Base-by-base conservation (phyloP, 1,140 invertebrate species). In the Trialeurodes vaporariorum region DNA sequence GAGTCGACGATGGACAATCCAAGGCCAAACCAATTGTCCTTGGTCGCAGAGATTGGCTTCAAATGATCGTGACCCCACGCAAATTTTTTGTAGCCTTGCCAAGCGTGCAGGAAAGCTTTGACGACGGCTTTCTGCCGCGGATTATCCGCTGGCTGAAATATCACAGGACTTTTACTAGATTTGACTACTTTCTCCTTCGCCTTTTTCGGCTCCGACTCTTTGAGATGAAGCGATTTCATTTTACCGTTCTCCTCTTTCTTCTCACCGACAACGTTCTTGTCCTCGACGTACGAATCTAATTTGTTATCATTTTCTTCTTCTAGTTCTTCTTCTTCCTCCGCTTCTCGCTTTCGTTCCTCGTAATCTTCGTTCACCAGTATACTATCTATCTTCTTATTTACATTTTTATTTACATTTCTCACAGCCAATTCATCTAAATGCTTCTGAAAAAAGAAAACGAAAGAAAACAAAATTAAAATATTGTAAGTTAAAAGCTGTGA, bases 21-120 rank as follows among this genome's bases (percentile, higher is more conserved):
- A 5, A 96, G 78, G 17, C 88, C 86, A 79, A 98, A 96, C 95
- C 95, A 97, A 77, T 96, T 92, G 66, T 86, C 84, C 67, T 87
- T 86, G 67, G 83, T 81, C 69, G 84, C 86, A 2, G 91, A 88
- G 58, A 97, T 87, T 0, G 95, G 95, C 74, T 91, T 92, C 2
- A 98, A 80, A 75, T 96, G 91, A 77, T 98, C 95, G 74, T 94
- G 89, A 5, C 94, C 94, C 94, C 94, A 98, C 2, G 94, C 94
- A 80, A 86, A 93, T 69, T 87, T 84, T 75, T 88, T 91, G 76
- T 98, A 98, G 0, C 91, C 93, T 68, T 81, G 83, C 94, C 95
- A 98, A 0, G 95, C 94, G 80, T 96, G 92, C 73, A 85, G 85
- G 72, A 96, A 93, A 23, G 93, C 93, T 25, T 85, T 83, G 0